Evolutionary conservation across 2,113 vertebrate genomes (phyloP).

Genomic region (Myotis yumanensis): DNA sequence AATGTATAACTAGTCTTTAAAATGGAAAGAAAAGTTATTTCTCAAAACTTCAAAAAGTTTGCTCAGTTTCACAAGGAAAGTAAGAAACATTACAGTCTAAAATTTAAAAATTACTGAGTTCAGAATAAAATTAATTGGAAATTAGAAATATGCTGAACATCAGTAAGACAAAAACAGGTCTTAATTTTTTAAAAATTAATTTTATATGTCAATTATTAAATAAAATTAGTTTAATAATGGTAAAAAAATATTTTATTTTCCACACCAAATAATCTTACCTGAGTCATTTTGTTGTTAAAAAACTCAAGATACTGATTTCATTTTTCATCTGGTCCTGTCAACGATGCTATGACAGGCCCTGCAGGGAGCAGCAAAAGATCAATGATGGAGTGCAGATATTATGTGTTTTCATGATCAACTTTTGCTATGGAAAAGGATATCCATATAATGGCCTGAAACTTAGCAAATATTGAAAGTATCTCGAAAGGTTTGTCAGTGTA

Average conservation of each 20-base stretch:
- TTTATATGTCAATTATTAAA: slow-evolving; percentile 55
- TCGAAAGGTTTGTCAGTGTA: slow-evolving; percentile 5
- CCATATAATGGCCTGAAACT: slow-evolving; percentile 6
- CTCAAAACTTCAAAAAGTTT: slow-evolving; percentile 47
- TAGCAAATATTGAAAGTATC: slow-evolving; percentile 28
- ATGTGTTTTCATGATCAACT: slow-evolving; percentile 76
- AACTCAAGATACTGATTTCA: slow-evolving; percentile 84
- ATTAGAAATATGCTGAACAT: slow-evolving; percentile 49
- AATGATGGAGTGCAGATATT: slow-evolving; percentile 76
- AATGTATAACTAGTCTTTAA: neutral
- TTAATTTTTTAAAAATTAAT: neutral
- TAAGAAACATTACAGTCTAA: neutral
- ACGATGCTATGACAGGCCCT: slow-evolving; percentile 82
- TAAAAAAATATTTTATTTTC: slow-evolving; percentile 78
- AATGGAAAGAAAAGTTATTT: slow-evolving; percentile 15
- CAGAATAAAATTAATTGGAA: slow-evolving; percentile 42
- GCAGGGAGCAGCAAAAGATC: slow-evolving; percentile 83
- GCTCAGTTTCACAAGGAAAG: slow-evolving; percentile 16
- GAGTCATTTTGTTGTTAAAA: slow-evolving; percentile 82
- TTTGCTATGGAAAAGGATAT: slow-evolving; percentile 68
- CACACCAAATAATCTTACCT: slow-evolving; percentile 84
- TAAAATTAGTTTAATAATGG: slow-evolving; percentile 70
- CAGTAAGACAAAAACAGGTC: slow-evolving; percentile 7
- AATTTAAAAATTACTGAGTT: slow-evolving; percentile 44
- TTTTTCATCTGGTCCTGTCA: slow-evolving; percentile 84